These are phyloP conservation scores for Microtus montanus DNA, from an alignment of 2,113 vertebrate genomes.

Conservation along the genomic window DNA sequence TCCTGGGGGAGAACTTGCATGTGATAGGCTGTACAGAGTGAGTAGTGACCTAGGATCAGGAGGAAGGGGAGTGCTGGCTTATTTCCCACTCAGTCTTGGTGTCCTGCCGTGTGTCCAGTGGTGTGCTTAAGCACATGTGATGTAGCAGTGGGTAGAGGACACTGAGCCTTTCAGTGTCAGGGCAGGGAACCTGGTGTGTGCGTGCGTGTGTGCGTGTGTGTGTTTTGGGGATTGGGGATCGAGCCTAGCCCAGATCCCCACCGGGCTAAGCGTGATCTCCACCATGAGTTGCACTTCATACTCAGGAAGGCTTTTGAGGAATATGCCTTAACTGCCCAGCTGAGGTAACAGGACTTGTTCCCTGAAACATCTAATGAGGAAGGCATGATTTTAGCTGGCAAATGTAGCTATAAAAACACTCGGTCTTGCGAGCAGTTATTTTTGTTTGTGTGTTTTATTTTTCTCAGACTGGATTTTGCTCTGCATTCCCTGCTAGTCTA, in stretches of 20 bases:
- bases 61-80: background rate
- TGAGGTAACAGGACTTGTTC: background rate
- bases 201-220: background rate
- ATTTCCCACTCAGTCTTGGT: background rate
- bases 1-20: background rate
- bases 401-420: conserved; percentile 45
- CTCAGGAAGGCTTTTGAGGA: background rate
- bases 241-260: background rate
- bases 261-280: background rate
- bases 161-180: background rate
- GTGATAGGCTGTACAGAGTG: background rate
- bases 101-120: background rate
- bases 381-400: conserved; percentile 45
- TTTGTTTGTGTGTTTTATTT: background rate
- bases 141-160: background rate
- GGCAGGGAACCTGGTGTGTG: background rate
- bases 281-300: background rate
- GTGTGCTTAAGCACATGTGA: background rate
- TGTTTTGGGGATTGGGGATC: too few relatives aligned
- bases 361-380: conserved; percentile 55
- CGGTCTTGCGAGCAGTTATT: conserved; percentile 30
- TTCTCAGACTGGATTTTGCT: background rate
- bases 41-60: background rate
- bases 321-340: background rate
- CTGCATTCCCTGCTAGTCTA: background rate